Conservation (phyloP, 2,797 vertebrate species). For the Channallabes apus region DNA sequence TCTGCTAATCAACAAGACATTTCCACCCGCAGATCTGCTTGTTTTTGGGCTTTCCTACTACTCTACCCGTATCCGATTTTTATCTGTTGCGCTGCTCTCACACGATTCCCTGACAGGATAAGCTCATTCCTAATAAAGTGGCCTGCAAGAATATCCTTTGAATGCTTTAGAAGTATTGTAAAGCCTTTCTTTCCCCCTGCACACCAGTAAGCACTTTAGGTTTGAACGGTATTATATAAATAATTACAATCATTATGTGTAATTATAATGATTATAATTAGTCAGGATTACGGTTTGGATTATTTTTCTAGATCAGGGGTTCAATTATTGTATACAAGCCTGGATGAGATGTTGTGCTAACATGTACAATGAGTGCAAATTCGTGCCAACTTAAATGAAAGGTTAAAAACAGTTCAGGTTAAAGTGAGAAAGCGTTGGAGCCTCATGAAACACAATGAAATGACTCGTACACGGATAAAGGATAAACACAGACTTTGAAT, state of each 20-base stretch:
- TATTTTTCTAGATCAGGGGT: conserved; percentile 18
- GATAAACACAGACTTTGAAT: neutral
- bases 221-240: conserved; percentile 14
- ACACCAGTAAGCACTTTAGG: neutral
- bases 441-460: neutral
- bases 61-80: neutral
- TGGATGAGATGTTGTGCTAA: conserved; percentile 16
- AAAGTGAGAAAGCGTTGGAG: neutral
- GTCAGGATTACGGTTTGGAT: conserved; percentile 4
- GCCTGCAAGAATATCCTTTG: neutral
- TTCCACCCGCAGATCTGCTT: neutral
- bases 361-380: neutral
- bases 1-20: neutral
- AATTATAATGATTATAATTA: conserved; percentile 33
- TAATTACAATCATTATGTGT: conserved; percentile 19
- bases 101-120: neutral
- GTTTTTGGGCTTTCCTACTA: neutral
- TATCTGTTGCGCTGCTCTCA: neutral
- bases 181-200: neutral
- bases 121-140: conserved; percentile 16
- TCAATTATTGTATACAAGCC: conserved; percentile 18
- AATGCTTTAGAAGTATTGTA: neutral
- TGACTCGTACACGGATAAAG: neutral
- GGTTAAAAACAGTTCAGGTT: neutral
- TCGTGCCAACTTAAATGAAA: neutral